These are phyloP conservation scores for Lordiphosa mommai DNA, from an alignment of 1,140 invertebrate species.

Conservation along the genomic window DNA sequence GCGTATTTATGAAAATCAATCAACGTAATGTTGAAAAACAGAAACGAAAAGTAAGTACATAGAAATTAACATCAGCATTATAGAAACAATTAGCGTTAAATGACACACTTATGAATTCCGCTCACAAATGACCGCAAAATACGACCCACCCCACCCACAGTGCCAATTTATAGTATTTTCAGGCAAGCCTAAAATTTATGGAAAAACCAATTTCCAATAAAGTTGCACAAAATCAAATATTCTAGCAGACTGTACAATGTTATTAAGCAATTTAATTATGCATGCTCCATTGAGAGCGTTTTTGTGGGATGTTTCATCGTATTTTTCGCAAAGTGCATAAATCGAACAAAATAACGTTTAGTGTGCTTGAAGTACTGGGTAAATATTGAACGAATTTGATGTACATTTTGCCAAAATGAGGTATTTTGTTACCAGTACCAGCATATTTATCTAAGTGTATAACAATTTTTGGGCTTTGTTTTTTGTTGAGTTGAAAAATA, in stretches of 20 bases:
- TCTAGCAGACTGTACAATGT: conserved; percentile 5
- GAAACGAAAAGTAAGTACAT: conserved; percentile 36
- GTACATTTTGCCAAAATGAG: too few species aligned
- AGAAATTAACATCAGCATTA: conserved; percentile 19
- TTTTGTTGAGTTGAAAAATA: too few species aligned
- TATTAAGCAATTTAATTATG: conserved; percentile 19
- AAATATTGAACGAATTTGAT: too few species aligned
- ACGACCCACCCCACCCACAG: neutral
- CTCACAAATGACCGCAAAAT: too few species aligned
- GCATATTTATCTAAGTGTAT: too few species aligned
- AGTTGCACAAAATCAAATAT: conserved; percentile 6
- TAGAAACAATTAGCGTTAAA: conserved; percentile 8
- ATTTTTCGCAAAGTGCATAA: too few species aligned
- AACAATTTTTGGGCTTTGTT: too few species aligned
- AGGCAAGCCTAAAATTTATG: neutral
- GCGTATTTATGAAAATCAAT: neutral
- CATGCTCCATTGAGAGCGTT: neutral
- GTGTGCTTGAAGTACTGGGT: too few species aligned
- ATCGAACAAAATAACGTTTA: too few species aligned
- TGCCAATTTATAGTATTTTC: neutral
- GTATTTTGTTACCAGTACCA: too few species aligned
- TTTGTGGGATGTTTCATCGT: too few species aligned
- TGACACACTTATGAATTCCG: conserved; percentile 9
- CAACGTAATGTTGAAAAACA: conserved; percentile 19
- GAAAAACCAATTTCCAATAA: neutral